Conservation (phyloP, 2,888 invertebrate species). For the Drosophila kuntzei region DNA sequence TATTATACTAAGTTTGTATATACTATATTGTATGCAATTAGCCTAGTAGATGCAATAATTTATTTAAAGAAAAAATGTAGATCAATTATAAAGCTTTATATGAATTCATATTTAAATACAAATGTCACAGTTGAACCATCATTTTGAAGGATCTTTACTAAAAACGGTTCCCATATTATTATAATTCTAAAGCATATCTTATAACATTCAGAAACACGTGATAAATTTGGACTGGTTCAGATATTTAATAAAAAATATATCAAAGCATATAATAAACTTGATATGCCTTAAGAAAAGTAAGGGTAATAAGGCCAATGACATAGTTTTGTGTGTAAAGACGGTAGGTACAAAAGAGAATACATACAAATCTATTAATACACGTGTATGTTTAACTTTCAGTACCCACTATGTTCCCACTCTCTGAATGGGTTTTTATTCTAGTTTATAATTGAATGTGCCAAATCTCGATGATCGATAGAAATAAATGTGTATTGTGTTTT, state of each 20-base stretch:
- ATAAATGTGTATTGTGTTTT: slow-evolving; percentile 12
- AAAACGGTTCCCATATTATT: neutral
- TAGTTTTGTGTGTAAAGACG: slow-evolving; percentile 1
- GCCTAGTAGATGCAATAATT: too few species aligned
- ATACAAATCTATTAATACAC: neutral
- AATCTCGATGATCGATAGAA: slow-evolving; percentile 13
- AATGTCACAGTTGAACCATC: neutral
- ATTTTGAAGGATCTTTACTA: neutral
- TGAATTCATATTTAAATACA: neutral
- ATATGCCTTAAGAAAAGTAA: neutral
- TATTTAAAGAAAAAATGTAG: neutral
- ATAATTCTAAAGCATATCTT: neutral
- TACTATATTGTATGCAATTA: too few species aligned
- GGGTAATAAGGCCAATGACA: slow-evolving; percentile 29
- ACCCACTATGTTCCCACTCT: slow-evolving; percentile 4
- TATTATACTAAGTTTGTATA: too few species aligned
- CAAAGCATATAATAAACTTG: neutral
- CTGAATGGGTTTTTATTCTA: slow-evolving; percentile 17
- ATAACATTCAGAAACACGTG: neutral
- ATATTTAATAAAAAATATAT: neutral
- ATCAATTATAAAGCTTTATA: neutral
- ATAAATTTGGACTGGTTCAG: neutral
- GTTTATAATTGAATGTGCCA: slow-evolving; percentile 9
- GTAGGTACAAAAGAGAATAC: slow-evolving; percentile 8
- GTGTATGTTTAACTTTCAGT: slow-evolving; percentile 28